phyloP scores from a whole-genome alignment of 1,140 invertebrate species.

The Scaptomyza graminum region DNA sequence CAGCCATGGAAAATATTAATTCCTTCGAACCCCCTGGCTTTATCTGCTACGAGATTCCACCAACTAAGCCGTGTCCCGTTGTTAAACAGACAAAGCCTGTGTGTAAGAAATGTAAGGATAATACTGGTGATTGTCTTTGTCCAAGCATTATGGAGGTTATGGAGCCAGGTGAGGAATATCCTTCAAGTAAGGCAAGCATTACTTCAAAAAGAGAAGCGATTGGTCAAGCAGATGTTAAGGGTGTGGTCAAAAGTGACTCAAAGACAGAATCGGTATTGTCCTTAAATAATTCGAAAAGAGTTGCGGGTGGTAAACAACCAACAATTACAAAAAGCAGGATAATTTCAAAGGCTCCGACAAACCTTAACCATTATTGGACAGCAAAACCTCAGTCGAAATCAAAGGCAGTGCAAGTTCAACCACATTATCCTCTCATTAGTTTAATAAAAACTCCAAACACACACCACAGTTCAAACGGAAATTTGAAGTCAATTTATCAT shows the following conservation, averaged over 20 bases:
- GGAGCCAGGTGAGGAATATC: background rate
- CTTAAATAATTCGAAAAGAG: background rate
- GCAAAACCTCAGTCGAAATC: background rate
- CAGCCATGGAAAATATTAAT: conserved; percentile 22
- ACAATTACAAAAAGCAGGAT: background rate
- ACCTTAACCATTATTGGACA: conserved; percentile 14
- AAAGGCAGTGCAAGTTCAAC: background rate
- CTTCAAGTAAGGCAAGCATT: background rate
- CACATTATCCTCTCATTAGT: background rate
- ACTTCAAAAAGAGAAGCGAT: background rate
- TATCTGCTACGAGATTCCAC: conserved; percentile 16
- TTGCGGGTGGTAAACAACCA: background rate
- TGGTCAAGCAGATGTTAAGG: background rate
- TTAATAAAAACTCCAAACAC: background rate
- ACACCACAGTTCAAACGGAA: background rate
- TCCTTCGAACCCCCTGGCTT: conserved; percentile 18
- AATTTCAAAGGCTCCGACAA: background rate
- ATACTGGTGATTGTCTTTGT: background rate
- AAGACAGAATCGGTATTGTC: background rate
- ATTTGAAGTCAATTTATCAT: background rate
- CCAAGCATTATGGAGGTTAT: background rate
- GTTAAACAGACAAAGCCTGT: conserved; percentile 18
- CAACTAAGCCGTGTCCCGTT: conserved; percentile 25
- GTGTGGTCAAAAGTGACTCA: background rate
- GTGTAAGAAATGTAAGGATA: background rate